phyloP scores from a whole-genome alignment of 2,113 vertebrate species.

The Trachemys scripta region DNA sequence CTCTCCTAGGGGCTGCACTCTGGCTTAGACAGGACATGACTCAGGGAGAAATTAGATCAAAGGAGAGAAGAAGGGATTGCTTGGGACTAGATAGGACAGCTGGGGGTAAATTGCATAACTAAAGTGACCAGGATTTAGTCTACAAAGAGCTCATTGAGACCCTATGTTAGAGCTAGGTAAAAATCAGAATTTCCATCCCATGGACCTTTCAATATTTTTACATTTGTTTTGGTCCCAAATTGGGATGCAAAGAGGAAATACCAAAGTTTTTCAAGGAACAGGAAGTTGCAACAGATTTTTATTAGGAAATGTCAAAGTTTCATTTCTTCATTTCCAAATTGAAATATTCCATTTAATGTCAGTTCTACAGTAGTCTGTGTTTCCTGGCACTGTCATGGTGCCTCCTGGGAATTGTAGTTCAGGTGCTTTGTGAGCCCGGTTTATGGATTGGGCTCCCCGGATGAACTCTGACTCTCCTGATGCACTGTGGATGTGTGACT shows the following conservation, averaged over 20 bases:
- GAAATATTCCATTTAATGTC: neutral
- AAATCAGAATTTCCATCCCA: no score
- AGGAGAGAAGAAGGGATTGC: no score
- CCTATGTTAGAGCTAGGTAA: no score
- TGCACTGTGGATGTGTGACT: no score
- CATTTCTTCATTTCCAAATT: no score
- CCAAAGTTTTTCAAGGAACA: neutral
- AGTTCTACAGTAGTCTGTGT: neutral
- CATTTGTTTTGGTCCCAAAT: neutral
- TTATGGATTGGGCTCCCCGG: neutral
- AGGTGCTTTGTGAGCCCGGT: neutral
- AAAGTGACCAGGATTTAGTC: no score
- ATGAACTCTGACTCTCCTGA: neutral
- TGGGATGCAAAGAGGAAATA: neutral
- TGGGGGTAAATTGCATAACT: no score
- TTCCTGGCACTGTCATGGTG: neutral
- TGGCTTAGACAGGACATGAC: no score
- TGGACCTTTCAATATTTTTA: neutral
- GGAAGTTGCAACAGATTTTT: neutral
- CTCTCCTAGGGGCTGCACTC: no score
- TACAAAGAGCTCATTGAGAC: no score
- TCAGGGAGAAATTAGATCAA: no score
- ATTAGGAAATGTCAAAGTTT: neutral
- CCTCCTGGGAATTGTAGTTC: neutral
- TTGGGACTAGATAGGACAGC: no score